Evolutionary conservation across 1,140 invertebrate species (phyloP).

Genomic region (Pissodes strobi): DNA sequence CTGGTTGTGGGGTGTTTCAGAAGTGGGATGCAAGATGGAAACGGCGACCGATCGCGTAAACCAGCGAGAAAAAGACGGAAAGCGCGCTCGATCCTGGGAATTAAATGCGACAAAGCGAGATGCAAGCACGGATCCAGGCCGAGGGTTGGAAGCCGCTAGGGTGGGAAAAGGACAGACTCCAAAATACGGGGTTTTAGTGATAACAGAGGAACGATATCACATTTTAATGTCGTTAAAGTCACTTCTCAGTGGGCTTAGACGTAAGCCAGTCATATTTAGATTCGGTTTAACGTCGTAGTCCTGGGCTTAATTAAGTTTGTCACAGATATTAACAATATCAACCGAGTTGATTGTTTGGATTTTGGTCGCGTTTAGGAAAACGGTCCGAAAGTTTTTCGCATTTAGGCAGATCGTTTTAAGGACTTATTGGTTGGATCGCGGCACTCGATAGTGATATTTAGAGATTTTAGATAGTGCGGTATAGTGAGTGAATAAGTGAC

Average conservation of each 20-base stretch:
- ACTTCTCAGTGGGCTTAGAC: slow-evolving; percentile 57
- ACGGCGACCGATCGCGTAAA: background rate
- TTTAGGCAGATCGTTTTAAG: too few relatives aligned
- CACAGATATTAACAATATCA: slow-evolving; percentile 58
- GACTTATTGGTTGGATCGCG: too few relatives aligned
- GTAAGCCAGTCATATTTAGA: slow-evolving; percentile 57
- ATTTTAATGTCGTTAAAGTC: slow-evolving; percentile 58
- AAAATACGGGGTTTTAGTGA: slow-evolving; percentile 37
- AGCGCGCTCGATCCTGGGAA: background rate
- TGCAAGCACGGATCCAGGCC: background rate
- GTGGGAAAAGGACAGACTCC: slow-evolving; percentile 7
- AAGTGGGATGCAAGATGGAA: slow-evolving; percentile 8
- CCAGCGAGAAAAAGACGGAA: background rate
- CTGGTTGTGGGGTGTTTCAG: slow-evolving; percentile 20
- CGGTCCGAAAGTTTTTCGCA: slow-evolving; percentile 14
- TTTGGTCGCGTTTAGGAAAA: slow-evolving; percentile 9
- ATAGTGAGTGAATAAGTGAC: too few relatives aligned
- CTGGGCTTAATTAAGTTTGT: slow-evolving; percentile 57
- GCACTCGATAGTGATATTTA: too few relatives aligned
- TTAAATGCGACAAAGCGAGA: slow-evolving; percentile 4
- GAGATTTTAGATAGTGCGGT: too few relatives aligned
- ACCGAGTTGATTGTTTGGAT: slow-evolving; percentile 50
- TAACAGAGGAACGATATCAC: slow-evolving; percentile 50
- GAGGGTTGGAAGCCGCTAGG: background rate
- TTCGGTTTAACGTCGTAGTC: slow-evolving; percentile 52